phyloP scores from a whole-genome alignment of 92 coral and sea anemone genomes.

The Parazoanthus darwini region DNA sequence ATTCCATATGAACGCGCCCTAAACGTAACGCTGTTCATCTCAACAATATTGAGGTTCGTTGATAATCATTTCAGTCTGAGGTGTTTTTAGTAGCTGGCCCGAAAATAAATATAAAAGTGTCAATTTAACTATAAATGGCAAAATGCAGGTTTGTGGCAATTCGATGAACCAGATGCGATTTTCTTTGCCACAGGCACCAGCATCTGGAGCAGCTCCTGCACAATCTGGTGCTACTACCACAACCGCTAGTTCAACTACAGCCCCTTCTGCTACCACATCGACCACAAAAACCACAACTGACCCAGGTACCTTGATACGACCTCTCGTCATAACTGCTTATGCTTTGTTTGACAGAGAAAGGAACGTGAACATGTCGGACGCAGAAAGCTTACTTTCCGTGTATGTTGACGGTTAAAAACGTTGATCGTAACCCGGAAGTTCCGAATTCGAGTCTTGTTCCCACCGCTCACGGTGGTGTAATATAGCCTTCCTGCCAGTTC shows the following conservation, averaged over 20 bases:
- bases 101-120: too few species aligned
- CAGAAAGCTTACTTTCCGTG: background rate
- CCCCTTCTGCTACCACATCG: conserved; percentile 50
- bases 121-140: background rate
- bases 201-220: conserved; percentile 30
- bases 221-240: conserved; percentile 24
- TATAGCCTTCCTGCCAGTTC: too few species aligned
- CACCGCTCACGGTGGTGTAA: too few species aligned
- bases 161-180: background rate
- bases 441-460: too few species aligned
- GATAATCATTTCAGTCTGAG: background rate
- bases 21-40: too few species aligned
- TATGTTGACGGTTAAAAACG: too few species aligned
- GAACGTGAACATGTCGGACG: too few species aligned
- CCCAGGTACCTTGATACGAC: conserved; percentile 23
- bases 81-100: background rate
- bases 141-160: background rate
- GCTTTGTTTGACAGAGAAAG: background rate
- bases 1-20: too few species aligned
- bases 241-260: conserved; percentile 35
- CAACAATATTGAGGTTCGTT: too few species aligned
- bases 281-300: conserved; percentile 30
- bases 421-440: too few species aligned
- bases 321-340: background rate
- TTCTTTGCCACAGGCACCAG: background rate